Evolutionary conservation across 2,888 invertebrate species (phyloP).

Genomic region (Thysanoteuthis rhombus): DNA sequence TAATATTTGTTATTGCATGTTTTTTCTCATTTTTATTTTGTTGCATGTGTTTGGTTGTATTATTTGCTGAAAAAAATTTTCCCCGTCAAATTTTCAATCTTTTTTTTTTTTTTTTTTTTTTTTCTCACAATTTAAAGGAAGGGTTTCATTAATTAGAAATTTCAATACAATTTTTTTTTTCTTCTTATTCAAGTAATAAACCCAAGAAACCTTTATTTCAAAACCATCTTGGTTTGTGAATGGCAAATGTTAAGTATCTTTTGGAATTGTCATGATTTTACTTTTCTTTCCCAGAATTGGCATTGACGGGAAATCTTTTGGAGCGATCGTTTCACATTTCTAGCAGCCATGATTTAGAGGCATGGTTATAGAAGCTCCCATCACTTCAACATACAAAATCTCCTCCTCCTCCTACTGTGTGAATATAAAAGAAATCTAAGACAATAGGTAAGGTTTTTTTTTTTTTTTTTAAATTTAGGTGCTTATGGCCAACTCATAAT

Average conservation of each 20-base stretch:
- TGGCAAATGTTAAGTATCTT: neutral
- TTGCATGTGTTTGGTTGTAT: neutral
- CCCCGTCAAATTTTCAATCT: neutral
- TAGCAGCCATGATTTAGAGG: neutral
- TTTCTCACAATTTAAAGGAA: neutral
- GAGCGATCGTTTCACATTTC: neutral
- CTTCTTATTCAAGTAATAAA: neutral
- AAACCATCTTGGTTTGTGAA: neutral
- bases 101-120: neutral
- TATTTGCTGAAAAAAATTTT: no score
- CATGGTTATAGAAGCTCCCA: neutral
- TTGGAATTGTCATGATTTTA: conserved; percentile 12
- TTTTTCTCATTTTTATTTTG: neutral
- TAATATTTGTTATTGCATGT: no score
- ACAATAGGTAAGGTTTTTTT: neutral
- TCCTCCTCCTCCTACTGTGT: neutral
- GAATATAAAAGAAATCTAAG: neutral
- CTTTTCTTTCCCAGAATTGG: conserved; percentile 12
- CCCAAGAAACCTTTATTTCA: neutral
- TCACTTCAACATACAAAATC: neutral
- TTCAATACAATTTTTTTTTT: neutral
- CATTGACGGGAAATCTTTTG: neutral
- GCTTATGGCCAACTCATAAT: neutral
- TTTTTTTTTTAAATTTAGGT: neutral
- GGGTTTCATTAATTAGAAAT: neutral